Percentiles rank a stretch among this genome's conserved stretches.
These are phyloP conservation scores for Spicauda simplicius DNA, from an alignment of 2,888 invertebrate species.

Conservation along the genomic window DNA sequence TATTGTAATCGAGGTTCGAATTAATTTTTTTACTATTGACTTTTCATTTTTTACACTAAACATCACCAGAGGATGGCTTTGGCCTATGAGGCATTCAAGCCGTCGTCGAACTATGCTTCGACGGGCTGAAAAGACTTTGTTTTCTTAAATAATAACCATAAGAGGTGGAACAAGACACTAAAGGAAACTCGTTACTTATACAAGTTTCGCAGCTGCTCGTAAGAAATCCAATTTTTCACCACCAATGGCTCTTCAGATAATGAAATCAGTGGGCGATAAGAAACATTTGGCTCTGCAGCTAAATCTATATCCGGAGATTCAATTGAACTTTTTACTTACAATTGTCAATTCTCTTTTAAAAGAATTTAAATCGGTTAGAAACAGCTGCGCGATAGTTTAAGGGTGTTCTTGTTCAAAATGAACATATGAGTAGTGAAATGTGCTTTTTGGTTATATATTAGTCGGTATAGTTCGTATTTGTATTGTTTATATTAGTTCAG, in stretches of 20 bases:
- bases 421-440: neutral
- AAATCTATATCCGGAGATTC: slow-evolving; percentile 13
- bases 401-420: neutral
- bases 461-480: too few species aligned
- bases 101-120: too few species aligned
- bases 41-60: too few species aligned
- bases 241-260: slow-evolving; percentile 3
- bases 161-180: too few species aligned
- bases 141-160: too few species aligned
- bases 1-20: too few species aligned
- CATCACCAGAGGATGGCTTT: too few species aligned
- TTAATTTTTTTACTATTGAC: too few species aligned
- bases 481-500: too few species aligned
- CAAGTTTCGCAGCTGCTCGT: neutral
- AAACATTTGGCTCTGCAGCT: slow-evolving; percentile 4
- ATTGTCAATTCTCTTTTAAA: slow-evolving; percentile 27
- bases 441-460: neutral
- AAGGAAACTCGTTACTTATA: neutral
- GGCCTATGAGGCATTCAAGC: too few species aligned
- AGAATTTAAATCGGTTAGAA: slow-evolving; percentile 14
- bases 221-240: neutral
- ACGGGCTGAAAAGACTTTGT: too few species aligned
- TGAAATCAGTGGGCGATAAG: slow-evolving; percentile 15
- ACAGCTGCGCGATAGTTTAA: neutral
- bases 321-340: slow-evolving; percentile 20